Evolutionary conservation across 2,797 vertebrate genomes (phyloP), one percentile per base, ranked within the genome.

Genomic region (Mormyrops attenuatus): DNA sequence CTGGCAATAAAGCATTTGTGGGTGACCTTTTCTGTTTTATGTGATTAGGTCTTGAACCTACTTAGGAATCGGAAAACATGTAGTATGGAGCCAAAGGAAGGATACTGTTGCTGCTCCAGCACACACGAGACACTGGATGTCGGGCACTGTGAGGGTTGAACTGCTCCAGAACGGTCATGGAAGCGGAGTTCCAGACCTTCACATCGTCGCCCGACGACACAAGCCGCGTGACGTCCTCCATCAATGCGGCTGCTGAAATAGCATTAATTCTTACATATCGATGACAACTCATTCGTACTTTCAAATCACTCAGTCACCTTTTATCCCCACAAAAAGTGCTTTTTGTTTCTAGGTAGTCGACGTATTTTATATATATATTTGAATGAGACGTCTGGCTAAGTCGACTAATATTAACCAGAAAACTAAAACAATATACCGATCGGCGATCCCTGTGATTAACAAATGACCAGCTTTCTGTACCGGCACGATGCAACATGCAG

Each of bases 21-120:
- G 4, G 66, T 73, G 66, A 73, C 66, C 66, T 73, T 38, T 34
- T 73, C 66, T 13, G 66, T 44, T 80, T 80, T 80, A n/a, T 80
- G 38, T 44, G 41, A 80, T 80, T 41, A 80, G 73, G 73, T 44
- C 38, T 41, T 41, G 44, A 80, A 44, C 38, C 73, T 3, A 44
- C 15, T 44, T 44, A 41, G 20, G 2, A 26, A 49, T 22, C 17
- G n/a, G 47, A 50, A 30, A 52, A 85, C 82, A 85, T 13, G 44
- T 5, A 49, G 20, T 2, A 26, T 15, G 11, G 85, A 41, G 50
- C 34, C 52, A 34, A 38, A 15, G 77, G 13, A 44, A 44, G 97
- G 99, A 99, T 99, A 99, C 97, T 99, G 93, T 97, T 98, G 95
- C 95, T 97, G 95, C 97, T 97, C 98, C 99, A 99, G 94, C 97